phyloP scores from a whole-genome alignment of 2,113 vertebrate genomes.

The Garra rufa region DNA sequence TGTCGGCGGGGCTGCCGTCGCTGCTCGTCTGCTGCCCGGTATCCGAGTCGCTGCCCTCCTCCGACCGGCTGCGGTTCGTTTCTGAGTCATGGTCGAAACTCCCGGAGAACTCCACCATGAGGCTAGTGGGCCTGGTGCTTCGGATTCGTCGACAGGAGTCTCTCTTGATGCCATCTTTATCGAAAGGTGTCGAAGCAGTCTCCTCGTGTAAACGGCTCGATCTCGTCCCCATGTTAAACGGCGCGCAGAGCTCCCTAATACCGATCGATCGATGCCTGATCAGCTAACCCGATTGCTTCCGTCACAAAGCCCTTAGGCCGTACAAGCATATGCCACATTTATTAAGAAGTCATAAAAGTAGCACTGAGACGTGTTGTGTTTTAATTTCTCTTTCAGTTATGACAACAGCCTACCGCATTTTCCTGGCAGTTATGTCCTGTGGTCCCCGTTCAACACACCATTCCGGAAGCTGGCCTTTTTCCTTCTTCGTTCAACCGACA shows the following conservation, averaged over 20 bases:
- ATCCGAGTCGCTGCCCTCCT: constrained; percentile 80
- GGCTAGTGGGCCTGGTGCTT: constrained; percentile 75
- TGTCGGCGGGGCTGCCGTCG: constrained; percentile 73
- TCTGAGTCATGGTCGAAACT: constrained; percentile 78
- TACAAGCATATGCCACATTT: constrained; percentile 15
- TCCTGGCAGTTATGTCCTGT: constrained; percentile 61
- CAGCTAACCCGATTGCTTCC: constrained; percentile 19
- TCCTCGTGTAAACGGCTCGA: constrained; percentile 79
- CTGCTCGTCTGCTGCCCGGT: constrained; percentile 73
- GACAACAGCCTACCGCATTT: constrained; percentile 65
- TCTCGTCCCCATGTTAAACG: constrained; percentile 72
- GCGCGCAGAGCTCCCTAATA: constrained; percentile 3
- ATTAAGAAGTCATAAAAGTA: background rate
- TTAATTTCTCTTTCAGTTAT: constrained; percentile 46
- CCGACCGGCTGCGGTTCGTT: constrained; percentile 74
- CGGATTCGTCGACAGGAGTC: constrained; percentile 75
- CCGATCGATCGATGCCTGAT: background rate
- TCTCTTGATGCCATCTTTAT: constrained; percentile 73
- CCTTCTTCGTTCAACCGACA: constrained; percentile 44
- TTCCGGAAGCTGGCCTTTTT: constrained; percentile 70
- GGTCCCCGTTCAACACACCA: constrained; percentile 59
- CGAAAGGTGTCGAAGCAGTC: constrained; percentile 68
- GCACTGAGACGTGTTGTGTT: background rate
- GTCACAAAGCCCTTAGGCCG: background rate
- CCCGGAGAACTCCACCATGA: constrained; percentile 77